phyloP scores from a whole-genome alignment of 2,888 invertebrate species.

The Mactromeris polynyma region DNA sequence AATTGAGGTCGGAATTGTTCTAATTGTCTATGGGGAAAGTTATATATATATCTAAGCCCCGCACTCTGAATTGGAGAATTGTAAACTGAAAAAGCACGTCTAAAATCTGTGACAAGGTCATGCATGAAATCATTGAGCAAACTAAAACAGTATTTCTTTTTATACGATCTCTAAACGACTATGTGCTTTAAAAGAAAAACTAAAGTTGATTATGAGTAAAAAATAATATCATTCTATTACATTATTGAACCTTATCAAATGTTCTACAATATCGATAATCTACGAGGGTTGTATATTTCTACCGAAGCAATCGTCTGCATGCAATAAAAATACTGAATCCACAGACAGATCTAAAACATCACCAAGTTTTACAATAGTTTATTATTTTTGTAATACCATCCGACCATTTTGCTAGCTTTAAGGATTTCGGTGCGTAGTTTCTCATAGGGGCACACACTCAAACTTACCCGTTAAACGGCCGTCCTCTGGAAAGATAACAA shows the following conservation, averaged over 20 bases:
- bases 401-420: constrained; percentile 13
- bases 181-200: neutral
- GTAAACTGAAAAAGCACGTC: neutral
- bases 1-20: neutral
- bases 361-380: neutral
- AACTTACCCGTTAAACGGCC: constrained; percentile 57
- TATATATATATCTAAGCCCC: neutral
- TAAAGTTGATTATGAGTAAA: neutral
- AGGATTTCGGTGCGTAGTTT: constrained; percentile 33
- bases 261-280: neutral
- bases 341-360: neutral
- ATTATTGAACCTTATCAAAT: neutral
- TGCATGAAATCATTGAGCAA: neutral
- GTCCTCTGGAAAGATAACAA: constrained; percentile 56
- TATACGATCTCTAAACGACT: neutral
- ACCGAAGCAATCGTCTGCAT: neutral
- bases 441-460: constrained; percentile 30
- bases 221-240: neutral
- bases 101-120: neutral
- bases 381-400: neutral
- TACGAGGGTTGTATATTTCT: neutral
- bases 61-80: neutral
- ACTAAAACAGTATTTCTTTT: neutral
- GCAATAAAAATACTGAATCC: neutral
- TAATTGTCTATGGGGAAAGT: neutral